These are phyloP conservation scores for Eilema caniola DNA, from an alignment of 2,888 invertebrate genomes.

Conservation along the genomic window DNA sequence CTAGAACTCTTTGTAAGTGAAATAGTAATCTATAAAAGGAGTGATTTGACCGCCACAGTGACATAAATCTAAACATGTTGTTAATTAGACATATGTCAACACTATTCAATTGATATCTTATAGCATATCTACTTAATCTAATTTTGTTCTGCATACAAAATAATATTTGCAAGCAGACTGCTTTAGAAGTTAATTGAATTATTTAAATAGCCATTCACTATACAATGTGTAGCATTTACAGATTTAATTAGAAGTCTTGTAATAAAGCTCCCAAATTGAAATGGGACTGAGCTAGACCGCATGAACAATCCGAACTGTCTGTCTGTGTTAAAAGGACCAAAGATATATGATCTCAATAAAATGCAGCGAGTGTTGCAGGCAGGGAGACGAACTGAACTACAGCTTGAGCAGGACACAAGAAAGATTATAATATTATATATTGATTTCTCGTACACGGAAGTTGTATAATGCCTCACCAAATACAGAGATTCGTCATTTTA, in stretches of 20 bases:
- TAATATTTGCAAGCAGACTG: background rate
- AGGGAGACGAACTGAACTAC: too few relatives aligned
- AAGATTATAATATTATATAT: too few relatives aligned
- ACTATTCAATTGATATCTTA: conserved; percentile 46
- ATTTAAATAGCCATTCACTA: background rate
- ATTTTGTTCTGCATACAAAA: conserved; percentile 18
- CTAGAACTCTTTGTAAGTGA: conserved; percentile 30
- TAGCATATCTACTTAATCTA: conserved; percentile 29
- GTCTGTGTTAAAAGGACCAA: too few relatives aligned
- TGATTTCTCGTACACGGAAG: background rate
- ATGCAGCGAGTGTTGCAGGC: too few relatives aligned
- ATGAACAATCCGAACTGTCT: too few relatives aligned
- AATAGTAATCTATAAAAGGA: conserved; percentile 24
- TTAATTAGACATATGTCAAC: conserved; percentile 64
- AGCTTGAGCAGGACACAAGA: too few relatives aligned
- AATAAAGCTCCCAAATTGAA: background rate
- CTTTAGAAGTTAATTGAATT: background rate
- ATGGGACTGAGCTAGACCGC: background rate
- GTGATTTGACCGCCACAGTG: conserved; percentile 46
- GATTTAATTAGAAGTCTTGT: background rate
- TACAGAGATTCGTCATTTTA: too few relatives aligned
- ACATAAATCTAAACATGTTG: conserved; percentile 51
- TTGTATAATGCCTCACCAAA: too few relatives aligned
- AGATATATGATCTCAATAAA: background rate
- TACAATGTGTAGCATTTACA: background rate